Percentiles rank a stretch among this genome's conserved stretches.
These are phyloP conservation scores for Myotis davidii DNA, from an alignment of 2,113 vertebrate genomes.

Conservation along the genomic window DNA sequence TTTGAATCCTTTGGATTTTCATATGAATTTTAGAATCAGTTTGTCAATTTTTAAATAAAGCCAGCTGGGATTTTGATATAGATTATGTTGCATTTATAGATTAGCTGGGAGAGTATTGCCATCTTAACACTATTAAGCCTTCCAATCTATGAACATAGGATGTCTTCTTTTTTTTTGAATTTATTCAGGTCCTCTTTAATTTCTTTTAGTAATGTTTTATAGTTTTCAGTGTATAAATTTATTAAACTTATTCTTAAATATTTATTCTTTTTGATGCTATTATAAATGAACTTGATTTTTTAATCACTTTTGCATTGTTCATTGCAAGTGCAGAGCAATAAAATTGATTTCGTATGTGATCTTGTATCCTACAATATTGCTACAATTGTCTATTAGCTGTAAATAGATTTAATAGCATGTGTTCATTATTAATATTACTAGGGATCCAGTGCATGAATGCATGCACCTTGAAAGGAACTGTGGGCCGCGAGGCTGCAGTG, in stretches of 20 bases:
- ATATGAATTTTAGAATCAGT: background rate
- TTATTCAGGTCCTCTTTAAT: background rate
- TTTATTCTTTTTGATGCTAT: background rate
- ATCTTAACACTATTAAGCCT: background rate
- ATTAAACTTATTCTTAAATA: background rate
- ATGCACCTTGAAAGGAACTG: too few relatives aligned
- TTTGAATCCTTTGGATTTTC: background rate
- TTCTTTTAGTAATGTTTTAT: background rate
- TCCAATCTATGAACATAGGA: background rate
- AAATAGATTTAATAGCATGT: background rate
- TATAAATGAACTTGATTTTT: background rate
- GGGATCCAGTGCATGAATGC: too few relatives aligned
- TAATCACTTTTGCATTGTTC: background rate
- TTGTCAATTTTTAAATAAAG: background rate
- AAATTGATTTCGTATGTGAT: background rate
- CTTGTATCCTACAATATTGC: background rate
- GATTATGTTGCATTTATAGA: background rate
- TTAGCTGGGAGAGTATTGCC: background rate
- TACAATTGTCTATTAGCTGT: background rate
- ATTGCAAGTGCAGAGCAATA: background rate
- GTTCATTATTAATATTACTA: background rate
- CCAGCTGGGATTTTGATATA: background rate
- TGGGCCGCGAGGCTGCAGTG: too few relatives aligned
- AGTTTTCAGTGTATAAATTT: background rate
- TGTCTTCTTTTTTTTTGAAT: background rate